phyloP scores from a whole-genome alignment of 2,888 invertebrate genomes.

The Orthosia gracilis region DNA sequence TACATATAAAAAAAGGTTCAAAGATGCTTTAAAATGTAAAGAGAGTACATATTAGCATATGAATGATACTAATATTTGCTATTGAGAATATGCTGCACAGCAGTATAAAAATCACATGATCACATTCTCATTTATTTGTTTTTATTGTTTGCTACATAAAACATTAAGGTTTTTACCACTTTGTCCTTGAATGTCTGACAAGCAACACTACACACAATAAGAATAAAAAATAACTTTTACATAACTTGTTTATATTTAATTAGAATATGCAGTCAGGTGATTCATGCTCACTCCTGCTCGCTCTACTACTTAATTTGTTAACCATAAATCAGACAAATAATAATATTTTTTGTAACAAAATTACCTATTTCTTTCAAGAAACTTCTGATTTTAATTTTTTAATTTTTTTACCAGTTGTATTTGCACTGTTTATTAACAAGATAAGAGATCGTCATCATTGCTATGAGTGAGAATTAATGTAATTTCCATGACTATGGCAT shows the following conservation, averaged over 20 bases:
- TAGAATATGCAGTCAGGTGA: slow-evolving; percentile 8
- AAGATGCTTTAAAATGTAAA: too few relatives aligned
- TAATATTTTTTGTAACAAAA: neutral
- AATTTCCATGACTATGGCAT: neutral
- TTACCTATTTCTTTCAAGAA: neutral
- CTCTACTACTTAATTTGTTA: neutral
- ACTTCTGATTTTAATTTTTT: too few relatives aligned
- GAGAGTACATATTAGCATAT: neutral
- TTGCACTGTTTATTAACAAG: neutral
- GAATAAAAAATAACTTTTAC: neutral
- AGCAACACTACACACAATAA: neutral
- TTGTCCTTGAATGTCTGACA: slow-evolving; percentile 9
- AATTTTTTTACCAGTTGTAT: neutral
- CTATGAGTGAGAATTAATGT: neutral
- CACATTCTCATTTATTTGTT: neutral
- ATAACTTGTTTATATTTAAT: slow-evolving; percentile 1
- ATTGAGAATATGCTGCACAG: neutral
- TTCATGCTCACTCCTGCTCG: neutral
- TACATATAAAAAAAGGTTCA: neutral
- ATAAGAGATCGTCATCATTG: neutral
- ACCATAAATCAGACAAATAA: neutral
- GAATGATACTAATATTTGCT: neutral
- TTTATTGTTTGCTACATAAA: slow-evolving; percentile 1
- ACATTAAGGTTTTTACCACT: slow-evolving; percentile 23
- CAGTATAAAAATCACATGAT: neutral